These are phyloP conservation scores for Tenthredo amoena DNA, from an alignment of 2,888 invertebrate genomes.

Conservation along the genomic window DNA sequence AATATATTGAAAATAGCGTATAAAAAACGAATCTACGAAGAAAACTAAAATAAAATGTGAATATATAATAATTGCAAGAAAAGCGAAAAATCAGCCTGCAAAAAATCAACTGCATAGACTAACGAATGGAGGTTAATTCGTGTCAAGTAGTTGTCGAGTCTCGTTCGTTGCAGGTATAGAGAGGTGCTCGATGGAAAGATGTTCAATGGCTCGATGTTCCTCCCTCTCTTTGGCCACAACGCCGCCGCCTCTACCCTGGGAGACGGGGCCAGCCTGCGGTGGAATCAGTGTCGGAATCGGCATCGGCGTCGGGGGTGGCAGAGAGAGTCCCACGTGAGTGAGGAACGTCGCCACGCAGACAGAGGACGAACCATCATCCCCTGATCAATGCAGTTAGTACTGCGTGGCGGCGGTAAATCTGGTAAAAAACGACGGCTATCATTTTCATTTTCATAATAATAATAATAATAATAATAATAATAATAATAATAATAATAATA, in stretches of 20 bases:
- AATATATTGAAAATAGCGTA: no score
- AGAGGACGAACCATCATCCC: conserved; percentile 70
- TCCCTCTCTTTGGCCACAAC: conserved; percentile 72
- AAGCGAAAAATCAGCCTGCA: neutral
- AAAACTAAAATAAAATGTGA: neutral
- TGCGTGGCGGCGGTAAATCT: conserved; percentile 72
- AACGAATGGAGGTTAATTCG: conserved; percentile 27
- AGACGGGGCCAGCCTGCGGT: conserved; percentile 69
- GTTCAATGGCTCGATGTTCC: conserved; percentile 74
- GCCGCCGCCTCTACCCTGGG: conserved; percentile 74
- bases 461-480: neutral
- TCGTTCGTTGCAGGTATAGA: conserved; percentile 69
- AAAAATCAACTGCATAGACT: neutral
- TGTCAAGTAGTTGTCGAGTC: conserved; percentile 54
- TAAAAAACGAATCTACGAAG: neutral
- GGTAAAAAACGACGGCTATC: neutral
- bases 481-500: no score
- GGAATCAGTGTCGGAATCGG: conserved; percentile 59
- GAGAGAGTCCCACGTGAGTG: conserved; percentile 50
- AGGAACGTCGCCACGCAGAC: conserved; percentile 77
- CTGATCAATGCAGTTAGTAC: conserved; percentile 75
- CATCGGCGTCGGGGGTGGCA: conserved; percentile 19
- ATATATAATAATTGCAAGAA: neutral
- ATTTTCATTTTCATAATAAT: neutral
- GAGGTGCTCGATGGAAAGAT: conserved; percentile 74